Conservation (phyloP, 2,888 invertebrate species). For the Piscicola geometra region DNA sequence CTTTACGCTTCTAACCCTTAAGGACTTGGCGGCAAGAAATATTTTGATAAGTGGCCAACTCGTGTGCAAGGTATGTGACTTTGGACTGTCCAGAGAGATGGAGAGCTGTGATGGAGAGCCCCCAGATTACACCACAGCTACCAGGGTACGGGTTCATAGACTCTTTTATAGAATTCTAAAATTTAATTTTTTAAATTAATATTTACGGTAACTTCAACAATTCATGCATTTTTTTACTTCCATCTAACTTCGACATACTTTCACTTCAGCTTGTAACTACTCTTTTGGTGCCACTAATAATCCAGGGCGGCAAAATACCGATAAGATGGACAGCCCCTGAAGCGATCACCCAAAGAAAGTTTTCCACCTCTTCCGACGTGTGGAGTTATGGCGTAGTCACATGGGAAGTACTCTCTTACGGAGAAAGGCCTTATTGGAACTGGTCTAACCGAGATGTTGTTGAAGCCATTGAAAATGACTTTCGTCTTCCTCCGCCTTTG, state of each 20-base stretch:
- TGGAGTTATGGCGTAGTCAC: constrained; percentile 99
- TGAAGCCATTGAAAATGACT: constrained; percentile 95
- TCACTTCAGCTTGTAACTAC: too few species aligned
- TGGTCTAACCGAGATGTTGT: constrained; percentile 99
- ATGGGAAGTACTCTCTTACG: constrained; percentile 99
- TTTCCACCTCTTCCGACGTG: constrained; percentile 96
- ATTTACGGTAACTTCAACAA: background rate
- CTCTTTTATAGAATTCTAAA: background rate
- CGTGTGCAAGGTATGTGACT: constrained; percentile 98
- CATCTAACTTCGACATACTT: too few species aligned
- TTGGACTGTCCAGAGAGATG: constrained; percentile 82
- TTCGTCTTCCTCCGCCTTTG: constrained; percentile 66
- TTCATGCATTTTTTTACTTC: background rate
- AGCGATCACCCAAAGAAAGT: constrained; percentile 95
- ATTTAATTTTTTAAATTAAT: background rate
- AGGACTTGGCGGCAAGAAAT: constrained; percentile 91
- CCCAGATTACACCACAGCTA: background rate
- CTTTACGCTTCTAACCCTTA: too few species aligned
- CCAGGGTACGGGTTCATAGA: background rate
- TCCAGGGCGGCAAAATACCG: constrained; percentile 89
- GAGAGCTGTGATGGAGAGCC: constrained; percentile 60
- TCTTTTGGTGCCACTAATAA: too few species aligned
- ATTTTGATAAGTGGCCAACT: constrained; percentile 93
- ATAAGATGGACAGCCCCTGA: constrained; percentile 98
- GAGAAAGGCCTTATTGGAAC: constrained; percentile 98